Evolutionary conservation across 1,140 invertebrate genomes (phyloP), one percentile per base, ranked within the genome.

Genomic region (Sarcophaga peregrina): DNA sequence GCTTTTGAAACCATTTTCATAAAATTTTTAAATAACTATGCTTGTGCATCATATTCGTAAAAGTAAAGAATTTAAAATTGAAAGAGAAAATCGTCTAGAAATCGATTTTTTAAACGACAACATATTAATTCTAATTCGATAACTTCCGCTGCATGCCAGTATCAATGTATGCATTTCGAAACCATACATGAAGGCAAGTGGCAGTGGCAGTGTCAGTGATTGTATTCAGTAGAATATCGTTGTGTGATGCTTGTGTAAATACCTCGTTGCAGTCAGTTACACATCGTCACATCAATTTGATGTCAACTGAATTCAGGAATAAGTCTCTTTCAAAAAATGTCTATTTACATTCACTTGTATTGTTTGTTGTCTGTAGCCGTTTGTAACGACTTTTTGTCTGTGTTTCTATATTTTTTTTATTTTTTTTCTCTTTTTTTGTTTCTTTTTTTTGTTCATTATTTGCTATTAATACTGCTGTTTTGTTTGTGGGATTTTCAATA

Each of bases 321-420:
- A 50, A 78, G 75, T 78, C 75, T 78, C 50, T 78, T 78, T 78
- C 47, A 48, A 68, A 76, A n/a, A 78, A 78, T 78, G 75, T 50
- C 75, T 78, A 78, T 78, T 78, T 78, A 78, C n/a, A 78, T 50
- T 78, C 37, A 20, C 20, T 48, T 78, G 25, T 46, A 13, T 7
- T 58, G 15, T 58, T n/a, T 68, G 62, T 68, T 68, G 7, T 68
- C 20, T 68, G 7, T 68, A 20, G n/a, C 20, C 20, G 6, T 25
- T 8, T 68, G 62, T 68, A 68, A 68, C 62, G n/a, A 9, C 20
- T 58, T 58, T 58, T 13, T n/a, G 13, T n/a, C 25, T 37, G 25
- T 37, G 25, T 37, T 37, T 37, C 25, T 2, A 37, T 58, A 58
- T n/a, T 58, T 13, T n/a, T 13, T n/a, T n/a, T n/a, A n/a, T n/a